phyloP scores from a whole-genome alignment of 2,113 vertebrate genomes.

The Hippopotamus amphibius region DNA sequence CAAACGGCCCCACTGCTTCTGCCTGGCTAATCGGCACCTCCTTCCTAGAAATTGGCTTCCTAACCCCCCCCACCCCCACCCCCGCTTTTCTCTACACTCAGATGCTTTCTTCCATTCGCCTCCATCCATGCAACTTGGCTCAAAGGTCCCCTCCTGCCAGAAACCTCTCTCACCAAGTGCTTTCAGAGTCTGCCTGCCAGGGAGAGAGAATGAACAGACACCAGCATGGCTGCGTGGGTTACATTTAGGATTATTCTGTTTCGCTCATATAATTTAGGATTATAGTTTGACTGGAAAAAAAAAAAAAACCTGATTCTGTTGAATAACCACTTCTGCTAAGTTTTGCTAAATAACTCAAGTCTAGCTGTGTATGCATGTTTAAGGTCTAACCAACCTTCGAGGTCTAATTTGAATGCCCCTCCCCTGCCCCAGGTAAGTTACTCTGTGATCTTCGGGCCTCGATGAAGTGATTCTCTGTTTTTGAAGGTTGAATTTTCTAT shows the following conservation, averaged over 20 bases:
- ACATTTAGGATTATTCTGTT: not conserved
- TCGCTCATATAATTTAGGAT: slow-evolving; percentile 35
- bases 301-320: not conserved
- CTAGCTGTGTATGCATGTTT: not conserved
- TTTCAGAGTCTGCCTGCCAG: not conserved
- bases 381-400: not conserved
- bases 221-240: not conserved
- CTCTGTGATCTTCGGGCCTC: not conserved
- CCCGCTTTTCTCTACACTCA: not conserved
- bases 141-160: not conserved
- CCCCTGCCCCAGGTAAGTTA: not conserved
- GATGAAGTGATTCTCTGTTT: not conserved
- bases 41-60: not conserved
- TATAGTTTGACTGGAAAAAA: not conserved
- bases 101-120: not conserved
- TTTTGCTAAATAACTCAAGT: slow-evolving; percentile 13
- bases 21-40: not conserved
- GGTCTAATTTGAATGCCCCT: not conserved
- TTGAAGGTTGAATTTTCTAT: not conserved
- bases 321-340: slow-evolving; percentile 24
- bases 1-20: not conserved
- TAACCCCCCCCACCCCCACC: too few species aligned
- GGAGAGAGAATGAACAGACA: slow-evolving; percentile 21
- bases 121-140: not conserved
- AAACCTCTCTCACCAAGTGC: not conserved